Percentiles rank a stretch among this genome's conserved stretches.
These are phyloP conservation scores for Campopleginae sp. DNA, from an alignment of 2,888 invertebrate species.

Conservation along the genomic window DNA sequence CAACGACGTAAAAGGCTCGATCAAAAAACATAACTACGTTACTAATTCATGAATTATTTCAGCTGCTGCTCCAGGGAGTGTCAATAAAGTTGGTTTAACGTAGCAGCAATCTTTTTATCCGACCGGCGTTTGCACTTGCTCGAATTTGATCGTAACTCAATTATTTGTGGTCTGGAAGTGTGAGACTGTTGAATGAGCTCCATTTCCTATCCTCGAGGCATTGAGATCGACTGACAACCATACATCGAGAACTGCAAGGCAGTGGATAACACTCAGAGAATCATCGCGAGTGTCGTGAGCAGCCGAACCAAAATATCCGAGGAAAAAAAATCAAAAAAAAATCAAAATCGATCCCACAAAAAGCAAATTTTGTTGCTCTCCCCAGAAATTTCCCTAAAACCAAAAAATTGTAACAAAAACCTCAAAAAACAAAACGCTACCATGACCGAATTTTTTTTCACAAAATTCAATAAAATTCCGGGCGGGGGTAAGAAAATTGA, in stretches of 20 bases:
- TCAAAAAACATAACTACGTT: neutral
- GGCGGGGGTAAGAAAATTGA: too few species aligned
- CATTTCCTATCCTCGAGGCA: conserved; percentile 53
- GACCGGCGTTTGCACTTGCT: conserved; percentile 58
- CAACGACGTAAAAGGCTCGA: neutral
- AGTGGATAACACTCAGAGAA: neutral
- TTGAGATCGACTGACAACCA: conserved; percentile 39
- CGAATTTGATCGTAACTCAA: conserved; percentile 71
- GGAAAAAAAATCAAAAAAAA: neutral
- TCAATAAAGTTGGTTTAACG: conserved; percentile 72
- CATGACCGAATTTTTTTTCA: too few species aligned
- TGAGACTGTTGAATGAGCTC: conserved; percentile 63
- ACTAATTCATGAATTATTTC: conserved; percentile 13
- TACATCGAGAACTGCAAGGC: conserved; percentile 24
- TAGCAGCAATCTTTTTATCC: conserved; percentile 60
- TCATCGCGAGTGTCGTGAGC: neutral
- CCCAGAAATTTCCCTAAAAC: too few species aligned
- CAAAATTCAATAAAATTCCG: too few species aligned
- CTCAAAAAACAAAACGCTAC: too few species aligned
- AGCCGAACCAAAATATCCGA: too few species aligned
- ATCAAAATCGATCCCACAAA: neutral
- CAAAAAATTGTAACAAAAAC: too few species aligned
- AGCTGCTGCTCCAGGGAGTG: conserved; percentile 30
- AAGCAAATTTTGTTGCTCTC: neutral
- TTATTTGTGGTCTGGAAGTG: conserved; percentile 69